Percentiles rank a stretch among this genome's conserved stretches.
These are phyloP conservation scores for Eira barbara DNA, from an alignment of 2,113 vertebrate genomes.

Conservation along the genomic window DNA sequence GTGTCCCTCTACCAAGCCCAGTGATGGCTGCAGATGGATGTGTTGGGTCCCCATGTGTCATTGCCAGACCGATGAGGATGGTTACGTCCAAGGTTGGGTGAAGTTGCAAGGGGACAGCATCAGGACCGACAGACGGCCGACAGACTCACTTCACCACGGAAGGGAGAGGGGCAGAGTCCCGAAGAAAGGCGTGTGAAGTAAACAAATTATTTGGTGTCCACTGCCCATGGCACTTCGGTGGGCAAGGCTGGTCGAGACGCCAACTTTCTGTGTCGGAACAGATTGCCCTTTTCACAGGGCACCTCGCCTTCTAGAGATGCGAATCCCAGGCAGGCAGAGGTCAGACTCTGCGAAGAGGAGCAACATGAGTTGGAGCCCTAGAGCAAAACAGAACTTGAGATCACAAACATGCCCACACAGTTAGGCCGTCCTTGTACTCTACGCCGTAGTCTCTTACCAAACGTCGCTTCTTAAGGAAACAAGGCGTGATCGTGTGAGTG, in stretches of 20 bases:
- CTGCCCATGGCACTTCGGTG: fast-evolving
- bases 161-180: fast-evolving
- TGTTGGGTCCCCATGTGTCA: fast-evolving
- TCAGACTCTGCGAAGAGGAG: too few relatives aligned
- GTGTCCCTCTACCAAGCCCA: fast-evolving
- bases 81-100: fast-evolving
- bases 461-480: fast-evolving
- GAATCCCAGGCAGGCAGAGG: too few relatives aligned
- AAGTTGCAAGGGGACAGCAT: fast-evolving
- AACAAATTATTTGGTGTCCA: fast-evolving
- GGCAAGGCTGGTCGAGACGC: fast-evolving
- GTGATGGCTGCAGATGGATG: fast-evolving
- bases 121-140: fast-evolving
- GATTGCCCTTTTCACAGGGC: neutral
- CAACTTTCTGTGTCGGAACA: fast-evolving
- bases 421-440: fast-evolving
- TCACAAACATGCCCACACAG: fast-evolving
- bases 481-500: fast-evolving
- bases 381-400: neutral
- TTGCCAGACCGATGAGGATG: neutral
- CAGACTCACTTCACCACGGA: fast-evolving
- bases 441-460: fast-evolving
- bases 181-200: fast-evolving
- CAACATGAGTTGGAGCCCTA: neutral
- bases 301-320: neutral